Conservation (phyloP, 2,888 invertebrate species). For the Leptopterna dolabrata region DNA sequence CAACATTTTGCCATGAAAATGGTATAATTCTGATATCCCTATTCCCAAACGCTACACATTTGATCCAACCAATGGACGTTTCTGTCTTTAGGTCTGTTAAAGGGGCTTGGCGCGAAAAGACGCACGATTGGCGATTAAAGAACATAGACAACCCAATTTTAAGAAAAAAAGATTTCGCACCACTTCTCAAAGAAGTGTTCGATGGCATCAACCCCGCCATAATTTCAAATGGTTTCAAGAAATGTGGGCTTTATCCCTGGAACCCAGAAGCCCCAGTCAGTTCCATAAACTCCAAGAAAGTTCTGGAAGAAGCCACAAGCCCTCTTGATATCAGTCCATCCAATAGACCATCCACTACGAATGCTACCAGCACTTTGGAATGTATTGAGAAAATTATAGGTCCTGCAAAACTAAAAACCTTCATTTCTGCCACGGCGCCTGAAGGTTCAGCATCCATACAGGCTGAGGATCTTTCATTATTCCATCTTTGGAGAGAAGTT, state of each 20-base stretch:
- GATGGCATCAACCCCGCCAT: slow-evolving; percentile 59
- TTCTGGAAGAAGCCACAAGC: neutral
- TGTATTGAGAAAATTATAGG: neutral
- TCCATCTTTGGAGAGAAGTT: neutral
- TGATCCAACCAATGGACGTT: slow-evolving; percentile 67
- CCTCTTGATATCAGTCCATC: neutral
- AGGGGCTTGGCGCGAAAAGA: slow-evolving; percentile 64
- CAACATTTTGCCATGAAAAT: slow-evolving; percentile 66
- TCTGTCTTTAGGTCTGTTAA: slow-evolving; percentile 66
- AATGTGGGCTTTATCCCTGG: slow-evolving; percentile 63
- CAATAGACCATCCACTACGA: neutral
- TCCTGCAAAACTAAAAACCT: neutral
- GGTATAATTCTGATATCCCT: slow-evolving; percentile 65
- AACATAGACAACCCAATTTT: slow-evolving; percentile 29
- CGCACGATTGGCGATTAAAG: slow-evolving; percentile 63
- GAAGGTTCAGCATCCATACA: neutral
- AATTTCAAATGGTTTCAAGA: slow-evolving; percentile 63
- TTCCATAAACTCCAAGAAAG: neutral
- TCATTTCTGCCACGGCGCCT: neutral
- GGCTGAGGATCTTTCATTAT: neutral
- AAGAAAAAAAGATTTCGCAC: slow-evolving; percentile 45
- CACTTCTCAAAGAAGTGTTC: slow-evolving; percentile 56
- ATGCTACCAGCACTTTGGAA: neutral
- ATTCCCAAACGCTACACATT: slow-evolving; percentile 66
- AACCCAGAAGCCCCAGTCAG: slow-evolving; percentile 36